Evolutionary conservation across 2,797 vertebrate genomes (phyloP).

Genomic region (Anabacerthia variegaticeps): DNA sequence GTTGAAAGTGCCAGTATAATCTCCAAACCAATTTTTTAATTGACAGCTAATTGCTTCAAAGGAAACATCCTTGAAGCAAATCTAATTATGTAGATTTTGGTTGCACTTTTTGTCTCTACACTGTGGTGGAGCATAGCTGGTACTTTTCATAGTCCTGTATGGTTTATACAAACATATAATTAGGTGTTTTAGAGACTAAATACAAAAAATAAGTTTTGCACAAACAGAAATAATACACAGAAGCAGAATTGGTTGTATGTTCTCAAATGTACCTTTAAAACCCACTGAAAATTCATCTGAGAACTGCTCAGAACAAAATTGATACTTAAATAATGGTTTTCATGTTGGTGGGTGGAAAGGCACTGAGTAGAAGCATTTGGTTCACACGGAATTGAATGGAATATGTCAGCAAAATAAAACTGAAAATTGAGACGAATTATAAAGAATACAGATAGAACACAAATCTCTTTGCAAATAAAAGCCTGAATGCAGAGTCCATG

Average conservation of each 20-base stretch:
- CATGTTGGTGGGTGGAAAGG: background rate
- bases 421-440: background rate
- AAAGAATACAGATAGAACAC: background rate
- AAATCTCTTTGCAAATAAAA: background rate
- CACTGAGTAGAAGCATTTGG: background rate
- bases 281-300: background rate
- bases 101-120: background rate
- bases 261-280: background rate
- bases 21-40: background rate
- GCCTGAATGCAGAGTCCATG: background rate
- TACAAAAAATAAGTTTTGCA: background rate
- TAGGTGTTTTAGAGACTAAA: background rate
- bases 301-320: background rate
- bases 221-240: background rate
- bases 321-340: background rate
- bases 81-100: background rate
- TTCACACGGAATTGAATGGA: background rate
- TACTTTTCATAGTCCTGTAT: background rate
- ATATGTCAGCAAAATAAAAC: background rate
- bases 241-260: background rate
- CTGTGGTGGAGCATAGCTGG: background rate
- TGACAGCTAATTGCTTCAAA: background rate
- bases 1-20: background rate
- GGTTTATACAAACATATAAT: background rate
- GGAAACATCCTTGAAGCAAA: background rate